Evolutionary conservation across 1,140 invertebrate genomes (phyloP).

Genomic region (Drosophila kikkawai): DNA sequence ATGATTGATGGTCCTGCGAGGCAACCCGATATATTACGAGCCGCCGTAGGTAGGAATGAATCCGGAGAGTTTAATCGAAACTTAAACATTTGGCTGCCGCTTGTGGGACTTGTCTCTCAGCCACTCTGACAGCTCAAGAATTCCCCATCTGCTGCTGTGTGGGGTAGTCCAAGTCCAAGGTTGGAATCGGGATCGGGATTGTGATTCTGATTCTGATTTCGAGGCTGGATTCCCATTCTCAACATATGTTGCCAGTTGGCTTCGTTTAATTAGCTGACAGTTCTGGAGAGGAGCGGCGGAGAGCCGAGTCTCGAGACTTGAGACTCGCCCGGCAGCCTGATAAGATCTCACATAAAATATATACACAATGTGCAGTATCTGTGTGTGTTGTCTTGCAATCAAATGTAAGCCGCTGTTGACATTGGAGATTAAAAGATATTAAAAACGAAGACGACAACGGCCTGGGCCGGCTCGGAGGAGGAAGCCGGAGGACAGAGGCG

Average conservation of each 20-base stretch:
- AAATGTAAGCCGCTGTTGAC: constrained; percentile 83
- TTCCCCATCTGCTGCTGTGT: constrained; percentile 38
- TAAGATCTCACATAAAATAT: constrained; percentile 65
- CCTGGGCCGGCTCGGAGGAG: constrained; percentile 33
- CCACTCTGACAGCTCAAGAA: constrained; percentile 33
- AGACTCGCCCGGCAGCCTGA: constrained; percentile 38
- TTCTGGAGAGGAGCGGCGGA: constrained; percentile 33
- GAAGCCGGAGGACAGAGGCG: constrained; percentile 26
- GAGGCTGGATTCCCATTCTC: constrained; percentile 24
- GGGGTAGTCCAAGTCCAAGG: constrained; percentile 56
- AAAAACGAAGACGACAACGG: constrained; percentile 78
- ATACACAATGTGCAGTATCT: constrained; percentile 52
- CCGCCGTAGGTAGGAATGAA: constrained; percentile 10
- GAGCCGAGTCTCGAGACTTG: constrained; percentile 11
- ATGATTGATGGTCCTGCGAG: constrained; percentile 35
- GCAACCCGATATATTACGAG: constrained; percentile 13
- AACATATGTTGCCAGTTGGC: constrained; percentile 82
- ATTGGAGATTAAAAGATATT: constrained; percentile 84
- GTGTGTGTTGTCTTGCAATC: constrained; percentile 77
- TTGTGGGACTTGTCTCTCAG: constrained; percentile 30
- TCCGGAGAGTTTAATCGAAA: constrained; percentile 24
- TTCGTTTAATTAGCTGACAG: constrained; percentile 81
- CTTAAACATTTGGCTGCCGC: constrained; percentile 15
- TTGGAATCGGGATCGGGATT: constrained; percentile 12
- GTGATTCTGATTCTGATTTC: constrained; percentile 14